Conservation (phyloP, 1,140 invertebrate genomes). For the Drosophila mojavensis region DNA sequence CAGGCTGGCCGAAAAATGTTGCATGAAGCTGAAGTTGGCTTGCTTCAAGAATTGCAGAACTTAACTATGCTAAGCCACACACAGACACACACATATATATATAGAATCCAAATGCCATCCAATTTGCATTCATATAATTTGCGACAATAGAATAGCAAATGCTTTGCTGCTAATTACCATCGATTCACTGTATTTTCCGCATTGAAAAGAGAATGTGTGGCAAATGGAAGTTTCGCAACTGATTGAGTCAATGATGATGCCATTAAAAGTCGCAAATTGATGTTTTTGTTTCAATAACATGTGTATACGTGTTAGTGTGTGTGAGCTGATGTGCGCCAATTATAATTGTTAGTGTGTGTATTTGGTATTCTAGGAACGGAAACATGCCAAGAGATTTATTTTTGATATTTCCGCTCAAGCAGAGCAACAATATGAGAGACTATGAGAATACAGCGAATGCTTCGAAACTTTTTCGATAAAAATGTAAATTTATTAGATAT, state of each 20-base stretch:
- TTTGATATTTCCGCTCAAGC: conserved; percentile 77
- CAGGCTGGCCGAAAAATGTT: neutral
- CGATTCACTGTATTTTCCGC: neutral
- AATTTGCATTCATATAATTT: conserved; percentile 10
- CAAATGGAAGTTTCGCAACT: conserved; percentile 72
- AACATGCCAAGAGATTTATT: conserved; percentile 79
- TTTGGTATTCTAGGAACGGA: conserved; percentile 75
- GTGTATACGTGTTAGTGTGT: conserved; percentile 5
- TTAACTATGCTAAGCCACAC: neutral
- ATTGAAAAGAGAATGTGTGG: conserved; percentile 36
- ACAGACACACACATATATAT: neutral
- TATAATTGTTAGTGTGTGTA: conserved; percentile 69
- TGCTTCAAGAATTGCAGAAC: neutral
- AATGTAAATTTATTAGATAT: conserved; percentile 82
- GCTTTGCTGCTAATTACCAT: neutral
- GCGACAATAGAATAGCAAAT: neutral
- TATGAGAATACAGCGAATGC: conserved; percentile 20
- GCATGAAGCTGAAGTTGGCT: conserved; percentile 3
- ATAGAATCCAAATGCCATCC: neutral
- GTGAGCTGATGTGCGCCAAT: conserved; percentile 57
- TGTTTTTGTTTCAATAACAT: conserved; percentile 73
- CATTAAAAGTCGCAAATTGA: conserved; percentile 81
- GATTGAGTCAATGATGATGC: conserved; percentile 81
- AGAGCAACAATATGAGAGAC: conserved; percentile 21
- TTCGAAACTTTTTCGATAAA: conserved; percentile 80